Evolutionary conservation across 2,888 invertebrate species (phyloP).

Genomic region (Tanypteryx hageni): DNA sequence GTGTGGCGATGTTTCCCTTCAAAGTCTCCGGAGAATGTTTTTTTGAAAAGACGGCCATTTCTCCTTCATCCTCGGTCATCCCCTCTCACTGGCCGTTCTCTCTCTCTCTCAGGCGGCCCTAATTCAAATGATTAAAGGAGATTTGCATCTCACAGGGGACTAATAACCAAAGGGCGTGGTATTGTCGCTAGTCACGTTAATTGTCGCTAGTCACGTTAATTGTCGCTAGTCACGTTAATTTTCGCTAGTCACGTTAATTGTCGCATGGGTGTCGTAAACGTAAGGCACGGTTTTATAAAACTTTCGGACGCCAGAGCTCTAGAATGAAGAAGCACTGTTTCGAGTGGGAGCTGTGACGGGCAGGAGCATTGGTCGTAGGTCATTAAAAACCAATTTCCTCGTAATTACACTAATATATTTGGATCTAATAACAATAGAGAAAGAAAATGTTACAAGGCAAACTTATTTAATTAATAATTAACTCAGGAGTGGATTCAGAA

Average conservation of each 20-base stretch:
- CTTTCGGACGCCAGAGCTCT: not conserved
- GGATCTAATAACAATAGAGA: too few relatives aligned
- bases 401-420: too few relatives aligned
- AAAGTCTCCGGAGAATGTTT: not conserved
- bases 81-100: too few relatives aligned
- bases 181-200: not conserved
- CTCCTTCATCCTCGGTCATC: not conserved
- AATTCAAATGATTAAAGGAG: too few relatives aligned
- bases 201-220: not conserved
- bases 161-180: too few relatives aligned
- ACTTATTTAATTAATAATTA: too few relatives aligned
- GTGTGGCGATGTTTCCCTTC: slow-evolving; percentile 23
- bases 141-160: too few relatives aligned
- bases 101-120: too few relatives aligned
- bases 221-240: too few relatives aligned
- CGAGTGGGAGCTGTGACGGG: not conserved
- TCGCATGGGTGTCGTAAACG: not conserved
- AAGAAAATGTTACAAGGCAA: too few relatives aligned
- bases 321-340: not conserved
- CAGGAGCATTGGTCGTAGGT: not conserved
- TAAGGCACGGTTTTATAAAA: not conserved
- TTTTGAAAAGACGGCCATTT: not conserved
- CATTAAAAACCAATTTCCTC: too few relatives aligned
- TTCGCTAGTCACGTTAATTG: not conserved
- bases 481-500: too few relatives aligned